Conservation (phyloP, 2,888 invertebrate species). For the Chymomyza caudatula region DNA sequence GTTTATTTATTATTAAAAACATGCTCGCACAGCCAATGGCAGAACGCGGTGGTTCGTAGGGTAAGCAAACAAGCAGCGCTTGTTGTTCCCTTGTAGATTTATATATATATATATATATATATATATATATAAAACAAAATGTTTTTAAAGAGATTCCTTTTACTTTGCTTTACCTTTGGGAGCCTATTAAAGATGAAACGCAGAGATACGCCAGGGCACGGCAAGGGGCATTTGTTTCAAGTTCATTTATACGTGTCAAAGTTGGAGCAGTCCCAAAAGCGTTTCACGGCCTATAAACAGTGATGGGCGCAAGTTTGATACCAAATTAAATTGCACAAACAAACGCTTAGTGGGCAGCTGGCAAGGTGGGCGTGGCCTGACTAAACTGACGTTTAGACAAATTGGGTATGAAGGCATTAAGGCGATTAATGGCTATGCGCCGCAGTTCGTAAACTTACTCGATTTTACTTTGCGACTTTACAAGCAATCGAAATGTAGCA, state of each 20-base stretch:
- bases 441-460: neutral
- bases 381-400: constrained; percentile 11
- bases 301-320: constrained; percentile 36
- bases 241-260: constrained; percentile 7
- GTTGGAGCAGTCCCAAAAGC: neutral
- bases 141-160: constrained; percentile 1
- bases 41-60: neutral
- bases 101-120: too few species aligned
- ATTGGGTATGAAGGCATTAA: constrained; percentile 16
- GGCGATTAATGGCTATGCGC: constrained; percentile 8
- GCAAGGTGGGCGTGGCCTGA: neutral
- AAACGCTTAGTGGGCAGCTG: neutral
- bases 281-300: neutral
- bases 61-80: neutral
- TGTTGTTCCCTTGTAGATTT: neutral
- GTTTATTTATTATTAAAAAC: constrained; percentile 70
- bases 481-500: neutral
- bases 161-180: constrained; percentile 4
- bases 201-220: neutral
- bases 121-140: too few species aligned
- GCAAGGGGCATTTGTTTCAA: neutral
- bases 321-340: constrained; percentile 19
- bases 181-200: neutral
- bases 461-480: neutral
- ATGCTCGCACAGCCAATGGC: constrained; percentile 46